Evolutionary conservation across 1,140 invertebrate species (phyloP).

Genomic region (Pseudomyrmex flavicornis): DNA sequence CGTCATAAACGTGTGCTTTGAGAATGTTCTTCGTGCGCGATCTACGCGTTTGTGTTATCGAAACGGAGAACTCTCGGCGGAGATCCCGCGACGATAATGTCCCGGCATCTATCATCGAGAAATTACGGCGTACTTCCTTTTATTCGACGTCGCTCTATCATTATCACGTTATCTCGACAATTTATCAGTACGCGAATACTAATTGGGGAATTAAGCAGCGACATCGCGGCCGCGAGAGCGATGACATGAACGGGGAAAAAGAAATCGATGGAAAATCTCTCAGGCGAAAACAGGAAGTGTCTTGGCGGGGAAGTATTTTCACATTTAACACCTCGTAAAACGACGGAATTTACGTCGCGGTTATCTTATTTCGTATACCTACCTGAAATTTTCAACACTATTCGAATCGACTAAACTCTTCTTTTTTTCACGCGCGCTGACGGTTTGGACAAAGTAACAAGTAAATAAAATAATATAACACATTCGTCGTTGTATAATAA

Average conservation of each 20-base stretch:
- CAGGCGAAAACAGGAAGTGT: constrained; percentile 22
- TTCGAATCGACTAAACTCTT: constrained; percentile 1
- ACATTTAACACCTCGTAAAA: constrained; percentile 59
- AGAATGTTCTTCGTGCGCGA: constrained; percentile 7
- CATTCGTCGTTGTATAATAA: background rate
- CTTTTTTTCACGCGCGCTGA: background rate
- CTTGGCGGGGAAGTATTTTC: constrained; percentile 22
- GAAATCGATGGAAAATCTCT: constrained; percentile 23
- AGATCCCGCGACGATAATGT: constrained; percentile 56
- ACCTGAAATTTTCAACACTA: constrained; percentile 13
- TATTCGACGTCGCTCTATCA: constrained; percentile 61
- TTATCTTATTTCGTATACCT: constrained; percentile 21
- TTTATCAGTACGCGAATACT: constrained; percentile 66
- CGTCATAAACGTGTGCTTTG: constrained; percentile 34
- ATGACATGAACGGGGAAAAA: background rate
- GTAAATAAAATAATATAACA: background rate
- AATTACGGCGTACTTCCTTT: constrained; percentile 62
- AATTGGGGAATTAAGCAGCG: constrained; percentile 56
- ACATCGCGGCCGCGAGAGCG: background rate
- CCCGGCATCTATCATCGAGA: constrained; percentile 56
- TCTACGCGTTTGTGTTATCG: constrained; percentile 47
- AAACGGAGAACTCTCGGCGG: constrained; percentile 23
- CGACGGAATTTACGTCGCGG: constrained; percentile 4
- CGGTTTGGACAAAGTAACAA: background rate
- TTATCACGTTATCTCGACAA: constrained; percentile 69